Evolutionary conservation across 2,797 vertebrate species (phyloP), one percentile per base, ranked within the genome.

Genomic region (Acomys russatus): DNA sequence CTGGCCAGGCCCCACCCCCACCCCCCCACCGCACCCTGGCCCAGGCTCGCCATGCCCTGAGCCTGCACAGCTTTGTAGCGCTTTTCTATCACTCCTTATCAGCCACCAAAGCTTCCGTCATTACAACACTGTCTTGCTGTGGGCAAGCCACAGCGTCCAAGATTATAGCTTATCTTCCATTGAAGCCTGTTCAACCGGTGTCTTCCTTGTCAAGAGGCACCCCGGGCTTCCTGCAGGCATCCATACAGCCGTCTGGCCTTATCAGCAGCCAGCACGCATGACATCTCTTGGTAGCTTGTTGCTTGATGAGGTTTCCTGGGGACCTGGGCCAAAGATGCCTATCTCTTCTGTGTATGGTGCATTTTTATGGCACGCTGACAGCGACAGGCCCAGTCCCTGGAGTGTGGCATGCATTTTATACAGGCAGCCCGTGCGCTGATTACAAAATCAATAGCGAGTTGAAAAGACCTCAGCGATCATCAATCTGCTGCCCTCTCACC

Each of bases 81-180:
- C 63, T 63, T 90, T 86, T 78, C 88, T 88, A 71, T 4, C 63
- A 77, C 94, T 92, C 51, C 91, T 94, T 94, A 94, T 97, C 59
- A 88, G 84, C 88, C 84, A 92, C 95, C 68, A 89, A 84, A 91
- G 64, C 54, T 30, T 88, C 90, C 92, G 84, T 90, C 93, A 82
- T 96, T 73, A 96, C 90, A 90, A 82, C 9, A 51, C 87, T 28
- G 87, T 54, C 77, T 91, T 30, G 87, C 92, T 86, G 3, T 3
- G 7, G 79, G 68, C 76, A 70, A 84, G 87, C 79, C 84, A 78
- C 12, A 1, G 51, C 63, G 61, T 84, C 95, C 91, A 85, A 64
- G 87, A 91, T 88, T 90, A 80, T 23, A 78, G 95, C 91, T 97
- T 90, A 94, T 95, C 91, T 95, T 63, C 88, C 61, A 30, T 0